Conservation (phyloP, 2,113 vertebrate species). For the Mionectes macconnelli region DNA sequence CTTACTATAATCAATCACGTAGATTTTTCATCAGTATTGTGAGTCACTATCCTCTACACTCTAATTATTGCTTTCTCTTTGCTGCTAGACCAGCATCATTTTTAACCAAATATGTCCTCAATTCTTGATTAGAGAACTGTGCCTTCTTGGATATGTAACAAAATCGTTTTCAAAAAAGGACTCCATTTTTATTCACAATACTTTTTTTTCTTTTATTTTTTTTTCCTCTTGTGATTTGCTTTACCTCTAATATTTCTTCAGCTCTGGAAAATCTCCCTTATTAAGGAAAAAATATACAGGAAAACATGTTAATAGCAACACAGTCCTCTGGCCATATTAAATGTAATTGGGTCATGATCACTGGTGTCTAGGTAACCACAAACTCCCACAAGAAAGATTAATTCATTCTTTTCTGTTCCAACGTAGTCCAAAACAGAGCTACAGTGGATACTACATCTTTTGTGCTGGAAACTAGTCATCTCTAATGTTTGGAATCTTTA, state of each 20-base stretch:
- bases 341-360: conserved; percentile 37
- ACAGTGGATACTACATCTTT: neutral
- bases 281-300: neutral
- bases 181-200: neutral
- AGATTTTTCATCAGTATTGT: conserved; percentile 33
- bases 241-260: neutral
- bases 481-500: neutral
- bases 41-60: neutral
- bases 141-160: neutral
- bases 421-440: neutral
- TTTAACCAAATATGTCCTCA: neutral
- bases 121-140: neutral
- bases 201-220: neutral
- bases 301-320: neutral
- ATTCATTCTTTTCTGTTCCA: neutral
- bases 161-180: neutral
- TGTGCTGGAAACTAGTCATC: neutral
- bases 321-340: neutral
- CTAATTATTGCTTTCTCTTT: conserved; percentile 19
- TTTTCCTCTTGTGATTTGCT: neutral
- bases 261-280: neutral
- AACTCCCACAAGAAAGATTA: conserved; percentile 11
- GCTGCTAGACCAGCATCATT: neutral
- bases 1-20: neutral
- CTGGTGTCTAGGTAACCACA: conserved; percentile 35